Evolutionary conservation across 2,888 invertebrate species (phyloP).

Genomic region (Melanostoma mellinum): DNA sequence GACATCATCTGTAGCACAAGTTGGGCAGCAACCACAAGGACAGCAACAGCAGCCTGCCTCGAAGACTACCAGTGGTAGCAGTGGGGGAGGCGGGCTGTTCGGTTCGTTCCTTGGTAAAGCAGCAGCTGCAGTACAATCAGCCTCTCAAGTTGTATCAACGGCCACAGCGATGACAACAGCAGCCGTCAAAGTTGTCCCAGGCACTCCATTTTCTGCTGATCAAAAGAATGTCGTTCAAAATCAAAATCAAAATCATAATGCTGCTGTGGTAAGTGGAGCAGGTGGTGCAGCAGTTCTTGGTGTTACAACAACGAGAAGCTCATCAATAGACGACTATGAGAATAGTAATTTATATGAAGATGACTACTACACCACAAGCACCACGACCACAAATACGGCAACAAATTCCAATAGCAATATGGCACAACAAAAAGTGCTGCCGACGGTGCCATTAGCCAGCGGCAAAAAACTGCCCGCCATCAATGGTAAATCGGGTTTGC

Average conservation of each 20-base stretch:
- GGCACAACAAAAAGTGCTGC: constrained; percentile 74
- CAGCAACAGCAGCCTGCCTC: constrained; percentile 61
- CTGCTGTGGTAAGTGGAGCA: constrained; percentile 55
- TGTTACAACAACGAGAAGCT: constrained; percentile 29
- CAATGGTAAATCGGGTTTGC: constrained; percentile 78
- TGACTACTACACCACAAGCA: constrained; percentile 65
- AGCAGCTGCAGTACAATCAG: constrained; percentile 80
- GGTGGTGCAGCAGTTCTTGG: constrained; percentile 59
- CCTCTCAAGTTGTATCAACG: constrained; percentile 78
- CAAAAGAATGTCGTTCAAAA: constrained; percentile 34
- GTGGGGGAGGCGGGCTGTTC: constrained; percentile 76
- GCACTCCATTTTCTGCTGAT: constrained; percentile 41
- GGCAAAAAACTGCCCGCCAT: constrained; percentile 81
- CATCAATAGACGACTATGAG: constrained; percentile 76
- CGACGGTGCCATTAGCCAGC: constrained; percentile 78
- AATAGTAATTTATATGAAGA: constrained; percentile 75
- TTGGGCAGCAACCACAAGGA: constrained; percentile 60
- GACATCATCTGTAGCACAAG: constrained; percentile 72
- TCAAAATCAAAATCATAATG: constrained; percentile 44
- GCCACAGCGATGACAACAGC: constrained; percentile 75
- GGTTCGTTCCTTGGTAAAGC: constrained; percentile 80
- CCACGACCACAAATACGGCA: constrained; percentile 55
- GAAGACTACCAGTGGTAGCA: constrained; percentile 39
- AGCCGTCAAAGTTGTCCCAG: constrained; percentile 61
- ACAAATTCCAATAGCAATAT: constrained; percentile 65